Conservation (phyloP, 1,140 invertebrate genomes). For the Lordiphosa stackelbergi region DNA sequence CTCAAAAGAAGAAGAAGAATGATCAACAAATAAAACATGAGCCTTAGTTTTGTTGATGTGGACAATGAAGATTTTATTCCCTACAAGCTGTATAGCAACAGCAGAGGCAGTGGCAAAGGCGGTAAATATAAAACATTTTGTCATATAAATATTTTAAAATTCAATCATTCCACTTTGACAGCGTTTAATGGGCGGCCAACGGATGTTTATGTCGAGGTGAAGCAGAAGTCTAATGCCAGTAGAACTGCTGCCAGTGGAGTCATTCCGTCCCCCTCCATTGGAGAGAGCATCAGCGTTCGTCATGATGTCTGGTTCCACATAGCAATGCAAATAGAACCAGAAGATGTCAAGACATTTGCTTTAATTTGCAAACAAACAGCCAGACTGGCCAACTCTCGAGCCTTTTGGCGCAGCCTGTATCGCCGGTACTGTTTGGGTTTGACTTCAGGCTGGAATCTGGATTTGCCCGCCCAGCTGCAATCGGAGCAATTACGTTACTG, state of each 20-base stretch:
- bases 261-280: no score
- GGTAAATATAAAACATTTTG: no score
- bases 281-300: conserved; percentile 13
- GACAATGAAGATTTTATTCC: no score
- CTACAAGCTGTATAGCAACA: no score
- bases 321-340: conserved; percentile 57
- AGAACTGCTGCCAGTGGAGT: conserved; percentile 3
- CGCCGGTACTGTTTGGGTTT: conserved; percentile 39
- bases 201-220: conserved; percentile 41
- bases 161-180: conserved; percentile 4
- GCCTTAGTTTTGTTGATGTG: no score
- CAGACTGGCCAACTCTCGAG: conserved; percentile 33
- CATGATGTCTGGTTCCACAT: conserved; percentile 72
- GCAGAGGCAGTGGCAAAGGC: no score
- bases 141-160: no score
- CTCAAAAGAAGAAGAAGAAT: no score
- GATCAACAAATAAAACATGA: no score
- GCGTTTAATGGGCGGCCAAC: conserved; percentile 40
- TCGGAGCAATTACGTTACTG: conserved; percentile 38
- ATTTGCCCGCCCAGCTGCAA: conserved; percentile 53
- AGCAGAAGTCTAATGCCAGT: conserved; percentile 19
- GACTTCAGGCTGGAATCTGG: conserved; percentile 40
- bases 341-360: conserved; percentile 64
- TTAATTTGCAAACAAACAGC: conserved; percentile 62
- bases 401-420: conserved; percentile 64